Evolutionary conservation across 2,797 vertebrate genomes (phyloP).

Genomic region (Epinephelus coioides): DNA sequence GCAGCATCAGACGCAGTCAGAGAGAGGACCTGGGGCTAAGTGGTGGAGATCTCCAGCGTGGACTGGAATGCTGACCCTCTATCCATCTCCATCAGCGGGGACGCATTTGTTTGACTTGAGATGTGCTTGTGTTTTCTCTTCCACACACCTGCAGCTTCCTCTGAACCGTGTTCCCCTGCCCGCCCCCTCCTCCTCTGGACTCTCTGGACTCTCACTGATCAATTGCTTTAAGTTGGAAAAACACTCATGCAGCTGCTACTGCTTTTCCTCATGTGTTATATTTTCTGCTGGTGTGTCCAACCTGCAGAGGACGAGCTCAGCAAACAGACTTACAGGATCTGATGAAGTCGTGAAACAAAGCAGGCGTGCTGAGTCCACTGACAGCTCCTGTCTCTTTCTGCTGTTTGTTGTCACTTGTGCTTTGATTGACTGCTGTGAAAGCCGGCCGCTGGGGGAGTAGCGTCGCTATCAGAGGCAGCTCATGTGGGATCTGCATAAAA

Average conservation of each 20-base stretch:
- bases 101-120: conserved; percentile 83
- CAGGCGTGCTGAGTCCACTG: conserved; percentile 27
- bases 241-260: conserved; percentile 73
- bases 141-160: conserved; percentile 87
- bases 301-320: conserved; percentile 39
- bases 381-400: conserved; percentile 59
- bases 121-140: conserved; percentile 85
- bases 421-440: conserved; percentile 66
- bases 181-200: conserved; percentile 36
- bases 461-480: conserved; percentile 57
- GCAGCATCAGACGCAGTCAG: conserved; percentile 40
- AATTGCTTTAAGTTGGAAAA: conserved; percentile 74
- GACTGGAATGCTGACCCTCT: conserved; percentile 84
- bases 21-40: conserved; percentile 53
- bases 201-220: conserved; percentile 70
- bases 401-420: conserved; percentile 61
- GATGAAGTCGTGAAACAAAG: conserved; percentile 47
- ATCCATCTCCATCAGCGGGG: conserved; percentile 85
- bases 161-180: conserved; percentile 58
- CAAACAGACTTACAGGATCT: conserved; percentile 25
- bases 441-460: conserved; percentile 39
- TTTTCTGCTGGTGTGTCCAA: conserved; percentile 40
- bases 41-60: conserved; percentile 74
- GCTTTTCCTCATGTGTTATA: conserved; percentile 56
- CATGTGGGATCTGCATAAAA: conserved; percentile 59